Evolutionary conservation across 1,140 invertebrate genomes (phyloP).

Genomic region (Drosophila cardini): DNA sequence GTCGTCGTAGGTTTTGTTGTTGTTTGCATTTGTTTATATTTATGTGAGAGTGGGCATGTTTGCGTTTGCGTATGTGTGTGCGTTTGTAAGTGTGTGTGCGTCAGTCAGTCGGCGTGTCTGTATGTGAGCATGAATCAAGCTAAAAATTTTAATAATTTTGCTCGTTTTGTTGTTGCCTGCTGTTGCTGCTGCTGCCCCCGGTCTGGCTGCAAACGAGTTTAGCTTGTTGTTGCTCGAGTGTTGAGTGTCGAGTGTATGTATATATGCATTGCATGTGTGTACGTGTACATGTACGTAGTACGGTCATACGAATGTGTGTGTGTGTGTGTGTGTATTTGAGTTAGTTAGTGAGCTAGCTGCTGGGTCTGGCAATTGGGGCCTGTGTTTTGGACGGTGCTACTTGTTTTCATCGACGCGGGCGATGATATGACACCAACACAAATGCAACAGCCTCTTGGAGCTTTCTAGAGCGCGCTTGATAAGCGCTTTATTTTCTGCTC

Average conservation of each 20-base stretch:
- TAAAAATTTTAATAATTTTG: conserved; percentile 82
- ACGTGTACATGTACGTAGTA: neutral
- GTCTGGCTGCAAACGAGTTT: conserved; percentile 69
- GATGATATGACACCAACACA: conserved; percentile 64
- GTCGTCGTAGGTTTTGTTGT: conserved; percentile 30
- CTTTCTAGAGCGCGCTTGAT: conserved; percentile 74
- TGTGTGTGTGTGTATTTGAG: conserved; percentile 27
- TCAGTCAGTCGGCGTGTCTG: conserved; percentile 14
- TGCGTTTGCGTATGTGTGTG: conserved; percentile 15
- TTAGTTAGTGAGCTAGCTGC: conserved; percentile 39
- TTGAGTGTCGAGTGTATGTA: conserved; percentile 58
- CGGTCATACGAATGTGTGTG: conserved; percentile 7
- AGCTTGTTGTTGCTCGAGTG: conserved; percentile 51
- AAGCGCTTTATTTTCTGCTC: conserved; percentile 54
- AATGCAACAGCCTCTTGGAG: conserved; percentile 44
- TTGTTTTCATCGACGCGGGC: conserved; percentile 66
- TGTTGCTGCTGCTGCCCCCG: conserved; percentile 7
- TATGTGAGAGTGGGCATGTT: conserved; percentile 30
- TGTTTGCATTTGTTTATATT: conserved; percentile 56
- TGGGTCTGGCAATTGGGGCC: conserved; percentile 34
- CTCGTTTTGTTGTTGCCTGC: conserved; percentile 47
- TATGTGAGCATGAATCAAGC: conserved; percentile 76
- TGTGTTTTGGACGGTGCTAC: conserved; percentile 59
- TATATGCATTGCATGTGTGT: conserved; percentile 20
- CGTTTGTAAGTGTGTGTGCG: conserved; percentile 9